Evolutionary conservation across 2,797 vertebrate genomes (phyloP).

Genomic region (Sebastes minor): DNA sequence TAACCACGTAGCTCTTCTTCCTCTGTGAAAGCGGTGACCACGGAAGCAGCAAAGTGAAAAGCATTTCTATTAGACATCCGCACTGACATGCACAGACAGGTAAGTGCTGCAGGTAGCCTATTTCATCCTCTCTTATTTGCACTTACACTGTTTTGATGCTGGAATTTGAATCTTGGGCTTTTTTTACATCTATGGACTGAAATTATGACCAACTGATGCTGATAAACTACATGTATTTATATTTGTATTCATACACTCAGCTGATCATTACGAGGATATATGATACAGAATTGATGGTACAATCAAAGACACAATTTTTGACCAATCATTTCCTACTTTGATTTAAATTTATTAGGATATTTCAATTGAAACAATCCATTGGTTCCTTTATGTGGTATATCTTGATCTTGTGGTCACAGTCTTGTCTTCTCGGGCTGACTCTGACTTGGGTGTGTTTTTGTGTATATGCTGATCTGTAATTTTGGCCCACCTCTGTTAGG

Average conservation of each 20-base stretch:
- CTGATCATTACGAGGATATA: background rate
- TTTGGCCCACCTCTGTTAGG: background rate
- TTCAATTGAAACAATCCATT: too few species aligned
- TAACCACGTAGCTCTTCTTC: background rate
- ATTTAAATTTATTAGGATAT: background rate
- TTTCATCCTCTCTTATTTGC: background rate
- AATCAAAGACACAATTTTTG: background rate
- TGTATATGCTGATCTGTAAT: background rate
- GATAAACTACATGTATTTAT: background rate
- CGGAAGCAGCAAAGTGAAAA: background rate
- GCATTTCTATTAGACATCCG: background rate
- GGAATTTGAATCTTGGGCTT: background rate
- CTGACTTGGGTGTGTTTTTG: background rate
- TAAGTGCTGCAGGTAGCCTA: background rate
- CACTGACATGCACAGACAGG: background rate
- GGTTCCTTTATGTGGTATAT: too few species aligned
- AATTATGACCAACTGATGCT: background rate
- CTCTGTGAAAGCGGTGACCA: fast-evolving
- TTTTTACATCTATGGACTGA: background rate
- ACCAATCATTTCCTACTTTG: background rate
- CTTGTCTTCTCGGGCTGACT: background rate
- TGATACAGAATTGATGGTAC: background rate
- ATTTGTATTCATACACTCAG: background rate
- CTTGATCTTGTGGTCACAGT: background rate
- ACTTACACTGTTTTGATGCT: background rate